Base-by-base conservation (phyloP, 2,113 vertebrate species). In the Cromileptes altivelis region DNA sequence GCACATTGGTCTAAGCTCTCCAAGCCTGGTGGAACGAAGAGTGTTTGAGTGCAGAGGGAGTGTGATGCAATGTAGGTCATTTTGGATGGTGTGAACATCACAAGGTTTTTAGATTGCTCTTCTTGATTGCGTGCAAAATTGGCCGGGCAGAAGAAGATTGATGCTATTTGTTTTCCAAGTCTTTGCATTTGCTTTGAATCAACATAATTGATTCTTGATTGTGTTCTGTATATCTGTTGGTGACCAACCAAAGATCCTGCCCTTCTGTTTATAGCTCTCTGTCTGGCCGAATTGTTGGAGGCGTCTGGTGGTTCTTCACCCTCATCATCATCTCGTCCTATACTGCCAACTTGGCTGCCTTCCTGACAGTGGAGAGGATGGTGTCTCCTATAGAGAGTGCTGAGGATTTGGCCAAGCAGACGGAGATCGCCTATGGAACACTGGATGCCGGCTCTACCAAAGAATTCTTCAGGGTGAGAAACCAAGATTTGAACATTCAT, bases 291-390 rank as follows among this genome's bases (percentile, higher is more conserved):
- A 99, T 99, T 33, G 98, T 99, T 0, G 98, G 98, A 62, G 98
- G 98, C 0, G 98, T 99, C 87, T 99, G 98, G 98, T 99, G 98
- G 98, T 99, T 99, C 96, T 99, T 99, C 95, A 99, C 98, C 78
- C 95, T 99, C 91, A 99, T 99, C 96, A 99, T 99, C 95, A 99
- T 99, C 91, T 99, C 98, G 15, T 99, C 98, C 70, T 99, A 99
- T 85, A 99, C 98, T 81, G 98, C 98, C 89, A 99, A 99, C 93
- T 93, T 99, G 94, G 98, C 98, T 17, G 98, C 98, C 88, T 99
- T 99, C 94, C 97, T 99, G 90, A 99, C 98, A 0, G 98, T 99
- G 85, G 98, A 99, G 92, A 97, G 98, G 92, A 99, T 99, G 98
- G 98, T 99, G 88, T 99, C 98, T 14, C 98, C 98, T 85, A 99